phyloP scores from a whole-genome alignment of 2,797 vertebrate genomes.

The Botia almorhae region DNA sequence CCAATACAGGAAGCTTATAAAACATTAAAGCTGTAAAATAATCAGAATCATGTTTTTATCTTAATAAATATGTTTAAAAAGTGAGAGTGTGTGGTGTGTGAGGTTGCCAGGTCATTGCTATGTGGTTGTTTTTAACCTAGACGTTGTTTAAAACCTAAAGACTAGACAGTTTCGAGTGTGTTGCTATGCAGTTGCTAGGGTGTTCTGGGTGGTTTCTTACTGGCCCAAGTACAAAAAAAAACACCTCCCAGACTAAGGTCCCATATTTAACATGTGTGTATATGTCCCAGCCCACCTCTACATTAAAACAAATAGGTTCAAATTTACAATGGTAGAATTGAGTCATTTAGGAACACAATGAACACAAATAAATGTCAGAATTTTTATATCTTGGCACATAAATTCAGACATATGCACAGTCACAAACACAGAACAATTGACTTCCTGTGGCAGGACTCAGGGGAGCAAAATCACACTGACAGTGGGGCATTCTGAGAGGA shows the following conservation, averaged over 20 bases:
- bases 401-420: slow-evolving; percentile 71
- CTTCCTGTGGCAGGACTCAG: slow-evolving; percentile 75
- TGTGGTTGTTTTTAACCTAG: background rate
- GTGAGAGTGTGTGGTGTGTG: background rate
- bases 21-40: background rate
- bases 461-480: slow-evolving; percentile 73
- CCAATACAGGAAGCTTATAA: background rate
- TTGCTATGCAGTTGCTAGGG: background rate
- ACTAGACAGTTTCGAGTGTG: too few relatives aligned
- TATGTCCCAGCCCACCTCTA: background rate
- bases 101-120: background rate
- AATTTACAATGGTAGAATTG: background rate
- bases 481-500: slow-evolving; percentile 64
- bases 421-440: slow-evolving; percentile 84
- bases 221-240: slow-evolving; percentile 7
- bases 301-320: background rate
- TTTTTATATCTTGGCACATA: slow-evolving; percentile 44
- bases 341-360: background rate
- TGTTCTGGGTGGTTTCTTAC: background rate
- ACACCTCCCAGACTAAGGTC: too few relatives aligned
- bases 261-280: background rate
- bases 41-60: background rate
- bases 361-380: slow-evolving; percentile 24
- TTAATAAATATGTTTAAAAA: too few relatives aligned
- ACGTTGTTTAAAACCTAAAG: too few relatives aligned